Base-by-base conservation (phyloP, 2,888 invertebrate species). In the Drosophila pseudotalamancana region DNA sequence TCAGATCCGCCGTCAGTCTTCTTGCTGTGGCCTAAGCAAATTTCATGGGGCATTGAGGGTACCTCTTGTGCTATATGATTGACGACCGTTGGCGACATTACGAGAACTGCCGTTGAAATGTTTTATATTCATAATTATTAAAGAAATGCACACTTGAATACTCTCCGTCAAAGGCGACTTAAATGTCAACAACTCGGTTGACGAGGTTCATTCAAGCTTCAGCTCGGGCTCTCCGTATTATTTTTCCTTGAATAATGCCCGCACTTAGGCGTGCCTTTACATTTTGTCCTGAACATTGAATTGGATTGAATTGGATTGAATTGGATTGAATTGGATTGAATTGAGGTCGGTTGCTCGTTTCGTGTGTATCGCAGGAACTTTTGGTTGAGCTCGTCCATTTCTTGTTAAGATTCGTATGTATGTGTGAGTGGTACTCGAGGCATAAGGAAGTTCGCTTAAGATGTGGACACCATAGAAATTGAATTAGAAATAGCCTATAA, bases 121-220 rank as follows among this genome's bases (percentile, higher is more conserved):
- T 66, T 63, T 69, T 77, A 82, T 73, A 85, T 82, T 82, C 81
- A 82, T 85, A 85, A 85, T 85, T 85, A 82, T 75, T 85, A 70
- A 82, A 82, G 79, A 82, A 85, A 82, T 74, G 79, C 72, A 82
- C 81, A 82, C 81, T 85, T 64, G 81, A 82, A 51, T 74, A 54
- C 55, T 60, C 57, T 31, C 18, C 48, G 60, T 64, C 62, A 74
- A 65, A 42, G 65, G 54, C 43, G 56, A 56, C 67, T 67, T 61
- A 82, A 81, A 84, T 82, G 85, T 82, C 81, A 81, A 85, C 82
- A 67, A 63, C 61, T 66, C 64, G 39, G 61, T 43, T 85, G 85
- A 85, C 81, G 77, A 51, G 34, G 37, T 29, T 37, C 25, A 37
- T 64, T 32, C 42, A 14, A 31, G 3, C 11, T 16, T 31, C 42